Evolutionary conservation across 2,888 invertebrate species (phyloP).

Genomic region (Cactoblastis cactorum): DNA sequence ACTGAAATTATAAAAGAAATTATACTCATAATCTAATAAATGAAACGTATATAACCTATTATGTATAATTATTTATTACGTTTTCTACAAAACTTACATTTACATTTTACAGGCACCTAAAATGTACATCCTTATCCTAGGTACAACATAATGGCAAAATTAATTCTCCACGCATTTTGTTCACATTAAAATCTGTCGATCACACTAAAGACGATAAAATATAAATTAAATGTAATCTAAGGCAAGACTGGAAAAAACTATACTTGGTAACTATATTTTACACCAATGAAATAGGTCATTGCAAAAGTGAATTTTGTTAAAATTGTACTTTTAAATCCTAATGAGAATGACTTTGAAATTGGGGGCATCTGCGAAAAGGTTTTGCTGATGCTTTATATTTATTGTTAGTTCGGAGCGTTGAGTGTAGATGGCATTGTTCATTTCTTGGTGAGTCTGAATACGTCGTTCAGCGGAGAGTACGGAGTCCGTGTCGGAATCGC

Average conservation of each 20-base stretch:
- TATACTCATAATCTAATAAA: no score
- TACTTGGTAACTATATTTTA: conserved; percentile 59
- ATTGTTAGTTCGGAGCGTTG: background rate
- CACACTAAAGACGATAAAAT: conserved; percentile 55
- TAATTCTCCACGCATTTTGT: conserved; percentile 56
- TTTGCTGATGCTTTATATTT: background rate
- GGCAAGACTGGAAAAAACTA: conserved; percentile 53
- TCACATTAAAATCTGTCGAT: conserved; percentile 42
- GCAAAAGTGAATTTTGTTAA: conserved; percentile 20
- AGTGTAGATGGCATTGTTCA: conserved; percentile 37
- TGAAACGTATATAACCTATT: background rate
- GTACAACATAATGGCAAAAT: conserved; percentile 76
- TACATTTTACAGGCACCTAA: conserved; percentile 70
- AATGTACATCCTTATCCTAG: conserved; percentile 76
- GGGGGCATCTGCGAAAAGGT: background rate
- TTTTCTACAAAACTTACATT: conserved; percentile 70
- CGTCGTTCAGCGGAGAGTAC: conserved; percentile 71
- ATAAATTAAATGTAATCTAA: conserved; percentile 66
- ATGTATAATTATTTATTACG: conserved; percentile 54
- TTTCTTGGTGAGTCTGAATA: conserved; percentile 64
- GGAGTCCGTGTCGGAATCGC: conserved; percentile 68
- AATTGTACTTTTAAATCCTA: conserved; percentile 54
- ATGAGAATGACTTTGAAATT: conserved; percentile 24
- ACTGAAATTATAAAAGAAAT: no score
- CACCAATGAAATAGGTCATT: conserved; percentile 26